Percentiles rank a stretch among this genome's conserved stretches.
These are phyloP conservation scores for Ctenopoma multispine DNA, from an alignment of 2,797 vertebrate genomes.

Conservation along the genomic window DNA sequence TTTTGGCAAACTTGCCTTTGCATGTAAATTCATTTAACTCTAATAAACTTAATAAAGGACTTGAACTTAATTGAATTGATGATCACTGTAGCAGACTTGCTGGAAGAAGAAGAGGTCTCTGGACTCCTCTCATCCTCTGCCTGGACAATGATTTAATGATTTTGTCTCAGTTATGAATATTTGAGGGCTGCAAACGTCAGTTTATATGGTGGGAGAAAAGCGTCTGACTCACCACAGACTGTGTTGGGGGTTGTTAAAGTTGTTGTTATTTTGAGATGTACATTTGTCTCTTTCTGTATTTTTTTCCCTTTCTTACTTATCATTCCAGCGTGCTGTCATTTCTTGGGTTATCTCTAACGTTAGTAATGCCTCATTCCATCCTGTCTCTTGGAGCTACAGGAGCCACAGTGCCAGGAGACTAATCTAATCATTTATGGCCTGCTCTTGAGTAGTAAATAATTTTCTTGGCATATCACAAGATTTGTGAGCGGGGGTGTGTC, in stretches of 20 bases:
- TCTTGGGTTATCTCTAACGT: conserved; percentile 34
- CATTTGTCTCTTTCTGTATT: not conserved
- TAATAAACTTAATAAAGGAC: conserved; percentile 16
- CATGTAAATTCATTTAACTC: conserved; percentile 21
- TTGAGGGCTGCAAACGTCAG: conserved; percentile 31
- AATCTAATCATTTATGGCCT: conserved; percentile 71
- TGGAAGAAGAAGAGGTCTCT: not conserved
- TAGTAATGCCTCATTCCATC: conserved; percentile 50
- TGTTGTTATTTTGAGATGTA: conserved; percentile 35
- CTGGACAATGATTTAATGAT: not conserved
- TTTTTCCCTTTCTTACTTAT: not conserved
- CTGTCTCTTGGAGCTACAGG: conserved; percentile 37
- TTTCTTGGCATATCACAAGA: conserved; percentile 62
- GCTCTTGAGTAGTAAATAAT: conserved; percentile 67
- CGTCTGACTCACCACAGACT: conserved; percentile 43
- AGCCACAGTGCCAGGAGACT: conserved; percentile 63
- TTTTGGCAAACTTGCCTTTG: conserved; percentile 5
- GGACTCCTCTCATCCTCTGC: not conserved
- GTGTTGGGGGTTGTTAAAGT: conserved; percentile 24
- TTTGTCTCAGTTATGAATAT: conserved; percentile 25
- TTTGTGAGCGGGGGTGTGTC: conserved; percentile 33
- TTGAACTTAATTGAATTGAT: conserved; percentile 21
- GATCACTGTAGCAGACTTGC: conserved; percentile 7
- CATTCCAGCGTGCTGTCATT: conserved; percentile 34
- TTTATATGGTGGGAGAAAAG: conserved; percentile 28